phyloP scores from a whole-genome alignment of 2,888 invertebrate genomes.

The Ferrisia virgata region DNA sequence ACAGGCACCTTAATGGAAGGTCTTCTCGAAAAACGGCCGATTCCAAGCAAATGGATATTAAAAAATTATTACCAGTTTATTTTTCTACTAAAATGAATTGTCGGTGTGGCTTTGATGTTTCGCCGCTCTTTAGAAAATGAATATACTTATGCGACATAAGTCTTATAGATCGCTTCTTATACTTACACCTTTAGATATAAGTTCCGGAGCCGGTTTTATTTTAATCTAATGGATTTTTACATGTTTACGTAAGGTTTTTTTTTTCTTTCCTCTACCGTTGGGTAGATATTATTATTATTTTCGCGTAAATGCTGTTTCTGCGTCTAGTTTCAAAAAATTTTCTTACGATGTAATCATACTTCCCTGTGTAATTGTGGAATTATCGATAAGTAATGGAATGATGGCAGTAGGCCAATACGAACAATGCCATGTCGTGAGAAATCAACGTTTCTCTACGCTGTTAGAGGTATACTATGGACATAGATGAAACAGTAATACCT shows the following conservation, averaged over 20 bases:
- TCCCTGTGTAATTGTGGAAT: no score
- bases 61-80: constrained; percentile 37
- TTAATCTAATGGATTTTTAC: constrained; percentile 15
- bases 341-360: neutral
- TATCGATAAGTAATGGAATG: neutral
- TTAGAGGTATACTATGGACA: no score
- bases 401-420: constrained; percentile 11
- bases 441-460: no score
- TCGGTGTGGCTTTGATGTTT: constrained; percentile 15
- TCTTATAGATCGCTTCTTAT: constrained; percentile 9
- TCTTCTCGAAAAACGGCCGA: neutral
- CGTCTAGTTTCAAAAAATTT: neutral
- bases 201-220: constrained; percentile 28
- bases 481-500: no score
- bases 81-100: constrained; percentile 36
- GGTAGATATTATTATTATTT: no score
- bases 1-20: constrained; percentile 33
- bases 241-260: neutral
- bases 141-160: constrained; percentile 19
- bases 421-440: neutral
- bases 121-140: constrained; percentile 17
- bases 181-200: neutral
- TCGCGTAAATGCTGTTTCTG: neutral
- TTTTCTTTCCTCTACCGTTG: no score
- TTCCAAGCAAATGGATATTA: constrained; percentile 33